These are phyloP conservation scores for Melanophora roralis DNA, from an alignment of 2,888 invertebrate genomes.

Conservation along the genomic window DNA sequence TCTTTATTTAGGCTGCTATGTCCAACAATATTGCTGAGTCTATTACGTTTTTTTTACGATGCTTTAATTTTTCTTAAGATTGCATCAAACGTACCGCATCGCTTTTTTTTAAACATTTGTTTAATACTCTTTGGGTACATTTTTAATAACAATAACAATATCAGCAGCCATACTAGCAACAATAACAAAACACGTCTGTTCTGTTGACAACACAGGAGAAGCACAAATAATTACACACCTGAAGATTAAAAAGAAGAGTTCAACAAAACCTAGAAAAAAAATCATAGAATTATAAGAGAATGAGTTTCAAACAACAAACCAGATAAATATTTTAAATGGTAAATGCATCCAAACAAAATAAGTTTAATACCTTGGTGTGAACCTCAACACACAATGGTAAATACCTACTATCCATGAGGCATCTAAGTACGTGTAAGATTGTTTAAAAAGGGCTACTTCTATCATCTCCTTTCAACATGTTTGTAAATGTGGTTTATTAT, in stretches of 20 bases:
- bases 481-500: slow-evolving; percentile 3
- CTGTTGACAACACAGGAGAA: slow-evolving; percentile 77
- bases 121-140: slow-evolving; percentile 56
- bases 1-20: slow-evolving; percentile 55
- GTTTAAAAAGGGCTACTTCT: slow-evolving; percentile 3
- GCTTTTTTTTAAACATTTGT: slow-evolving; percentile 31
- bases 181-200: slow-evolving; percentile 67
- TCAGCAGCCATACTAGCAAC: slow-evolving; percentile 66
- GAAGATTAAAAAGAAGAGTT: slow-evolving; percentile 74
- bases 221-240: slow-evolving; percentile 72
- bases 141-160: slow-evolving; percentile 51
- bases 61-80: slow-evolving; percentile 4
- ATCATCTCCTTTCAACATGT: neutral
- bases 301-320: neutral
- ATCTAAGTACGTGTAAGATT: slow-evolving; percentile 6
- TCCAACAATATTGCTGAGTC: slow-evolving; percentile 31
- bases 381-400: slow-evolving; percentile 42
- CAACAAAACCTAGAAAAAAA: slow-evolving; percentile 66
- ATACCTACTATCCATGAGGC: slow-evolving; percentile 1
- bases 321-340: slow-evolving; percentile 8
- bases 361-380: slow-evolving; percentile 52
- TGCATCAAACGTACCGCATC: slow-evolving; percentile 62
- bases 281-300: slow-evolving; percentile 28
- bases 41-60: slow-evolving; percentile 43
- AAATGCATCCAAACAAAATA: neutral